Conservation (phyloP, 1,140 invertebrate genomes). For the Ptiloglossa arizonensis region DNA sequence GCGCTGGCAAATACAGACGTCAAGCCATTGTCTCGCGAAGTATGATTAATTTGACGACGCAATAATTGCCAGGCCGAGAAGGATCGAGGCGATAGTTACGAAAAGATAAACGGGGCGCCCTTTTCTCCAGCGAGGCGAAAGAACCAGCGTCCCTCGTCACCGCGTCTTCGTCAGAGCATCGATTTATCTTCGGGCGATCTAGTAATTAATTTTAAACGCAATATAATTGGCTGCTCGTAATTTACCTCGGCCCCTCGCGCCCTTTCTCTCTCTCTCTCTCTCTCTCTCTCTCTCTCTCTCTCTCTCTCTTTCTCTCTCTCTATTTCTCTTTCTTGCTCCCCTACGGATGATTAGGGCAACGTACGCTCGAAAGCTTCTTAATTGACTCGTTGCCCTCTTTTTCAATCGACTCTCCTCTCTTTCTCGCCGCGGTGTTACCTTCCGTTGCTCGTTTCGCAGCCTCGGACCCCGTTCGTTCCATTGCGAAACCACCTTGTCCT, state of each 20-base stretch:
- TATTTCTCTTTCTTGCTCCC: too few relatives aligned
- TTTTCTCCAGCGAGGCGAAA: constrained; percentile 26
- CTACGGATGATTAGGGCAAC: constrained; percentile 55
- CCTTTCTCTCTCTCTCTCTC: neutral
- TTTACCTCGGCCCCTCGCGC: constrained; percentile 49
- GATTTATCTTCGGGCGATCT: constrained; percentile 70
- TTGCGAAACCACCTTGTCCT: constrained; percentile 13
- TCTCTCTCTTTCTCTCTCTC: too few relatives aligned
- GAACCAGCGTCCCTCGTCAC: constrained; percentile 55
- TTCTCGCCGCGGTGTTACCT: constrained; percentile 26
- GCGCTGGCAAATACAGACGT: constrained; percentile 46
- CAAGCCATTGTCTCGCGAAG: constrained; percentile 53
- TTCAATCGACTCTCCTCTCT: neutral
- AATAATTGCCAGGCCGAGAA: constrained; percentile 63
- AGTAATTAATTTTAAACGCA: constrained; percentile 75
- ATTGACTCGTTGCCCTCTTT: constrained; percentile 64
- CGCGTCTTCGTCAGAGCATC: constrained; percentile 53
- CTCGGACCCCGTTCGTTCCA: neutral
- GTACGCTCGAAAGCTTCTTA: constrained; percentile 59
- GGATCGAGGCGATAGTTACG: constrained; percentile 50
- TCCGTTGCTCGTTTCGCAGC: neutral
- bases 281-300: neutral
- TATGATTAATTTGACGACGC: constrained; percentile 68
- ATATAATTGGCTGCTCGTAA: constrained; percentile 72
- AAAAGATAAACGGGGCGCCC: constrained; percentile 60